Base-by-base conservation (phyloP, 2,113 vertebrate species). In the Platichthys stellatus region DNA sequence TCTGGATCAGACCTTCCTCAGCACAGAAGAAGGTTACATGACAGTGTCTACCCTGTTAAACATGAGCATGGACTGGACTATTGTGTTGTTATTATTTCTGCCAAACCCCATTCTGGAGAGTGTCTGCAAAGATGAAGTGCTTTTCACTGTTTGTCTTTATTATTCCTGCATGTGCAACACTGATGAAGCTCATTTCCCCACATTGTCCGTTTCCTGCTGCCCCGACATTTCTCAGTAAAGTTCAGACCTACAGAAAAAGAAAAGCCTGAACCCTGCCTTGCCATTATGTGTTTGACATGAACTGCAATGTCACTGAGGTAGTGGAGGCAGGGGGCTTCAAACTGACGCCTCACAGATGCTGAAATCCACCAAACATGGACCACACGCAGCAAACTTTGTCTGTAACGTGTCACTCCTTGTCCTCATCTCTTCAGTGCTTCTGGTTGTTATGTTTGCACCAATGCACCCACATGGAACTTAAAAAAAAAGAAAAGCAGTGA, bases 221-320 rank as follows among this genome's bases (percentile, higher is more conserved):
- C 20, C 51, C 20, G 0, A n/a, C 51, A 54, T 28, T 31, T 31
- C 26, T 18, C 14, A 7, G 2, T 21, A 15, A 17, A 31, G 56
- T 6, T 6, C 4, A 2, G 26, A 17, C 1, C 24, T 13, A 0
- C 24, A 43, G 63, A 66, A 35, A 47, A 31, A 7, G 68, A 18
- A 8, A 40, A 4, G 28, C 3, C 20, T 6, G 14, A 3, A 49
- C 23, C n/a, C 61, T 4, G 13, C 3, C 12, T 9, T 1, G 7
- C 18, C 14, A 3, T 51, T 13, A 38, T n/a, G 3, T 5, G 0
- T 40, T 10, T 35, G 31, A 58, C 6, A 24, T 73, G 71, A 66
- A 49, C 71, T 1, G 49, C 47, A 51, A 17, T 72, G 84, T 77
- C 75, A 80, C 21, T 72, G 81, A 84, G 72, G 43, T 31, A 8